Conservation (phyloP, 64 coral and sea anemone species). For the Catalaphyllia jardinei region DNA sequence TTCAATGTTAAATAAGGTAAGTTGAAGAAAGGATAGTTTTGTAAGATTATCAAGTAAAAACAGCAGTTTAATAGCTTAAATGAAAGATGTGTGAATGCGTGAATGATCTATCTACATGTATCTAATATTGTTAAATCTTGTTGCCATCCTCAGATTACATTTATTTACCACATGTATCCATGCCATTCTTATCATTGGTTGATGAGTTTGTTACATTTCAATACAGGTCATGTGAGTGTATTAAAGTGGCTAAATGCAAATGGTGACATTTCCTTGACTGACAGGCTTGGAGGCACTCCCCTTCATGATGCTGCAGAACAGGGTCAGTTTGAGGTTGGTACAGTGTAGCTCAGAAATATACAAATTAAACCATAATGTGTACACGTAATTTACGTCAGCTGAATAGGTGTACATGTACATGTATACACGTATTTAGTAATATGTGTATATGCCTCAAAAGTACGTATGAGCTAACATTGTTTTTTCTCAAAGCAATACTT, state of each 20-base stretch:
- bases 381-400: too few species aligned
- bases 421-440: too few species aligned
- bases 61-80: neutral
- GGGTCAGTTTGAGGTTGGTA: conserved; percentile 75
- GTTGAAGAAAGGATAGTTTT: neutral
- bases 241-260: conserved; percentile 80
- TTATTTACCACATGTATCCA: too few species aligned
- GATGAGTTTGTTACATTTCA: neutral
- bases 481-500: too few species aligned
- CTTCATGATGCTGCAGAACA: conserved; percentile 90
- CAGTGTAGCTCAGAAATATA: neutral
- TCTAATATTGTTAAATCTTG: too few species aligned
- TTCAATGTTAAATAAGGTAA: neutral
- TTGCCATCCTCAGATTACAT: too few species aligned
- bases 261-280: conserved; percentile 58
- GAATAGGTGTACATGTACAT: too few species aligned
- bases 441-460: too few species aligned
- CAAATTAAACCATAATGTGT: too few species aligned
- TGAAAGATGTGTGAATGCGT: too few species aligned
- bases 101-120: too few species aligned
- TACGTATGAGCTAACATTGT: too few species aligned
- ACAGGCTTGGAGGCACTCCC: conserved; percentile 61
- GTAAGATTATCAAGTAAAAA: conserved; percentile 6
- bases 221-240: conserved; percentile 71
- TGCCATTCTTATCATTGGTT: neutral